A percentile compares a stretch with the other conserved stretches of the same genome.
Conservation (phyloP, 2,797 vertebrate genomes). For the Schizothorax lantsangensis region DNA sequence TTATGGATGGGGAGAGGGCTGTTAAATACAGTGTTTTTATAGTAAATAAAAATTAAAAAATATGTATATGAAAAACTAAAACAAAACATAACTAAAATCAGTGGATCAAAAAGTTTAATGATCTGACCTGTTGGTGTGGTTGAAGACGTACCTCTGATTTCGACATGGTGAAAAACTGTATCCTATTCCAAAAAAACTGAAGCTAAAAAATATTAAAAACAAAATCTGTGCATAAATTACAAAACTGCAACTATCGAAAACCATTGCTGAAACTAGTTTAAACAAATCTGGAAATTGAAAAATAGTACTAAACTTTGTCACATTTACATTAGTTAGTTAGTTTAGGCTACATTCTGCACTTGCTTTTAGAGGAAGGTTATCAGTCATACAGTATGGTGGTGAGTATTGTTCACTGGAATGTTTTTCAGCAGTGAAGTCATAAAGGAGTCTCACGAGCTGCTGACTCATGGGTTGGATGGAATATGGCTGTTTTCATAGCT, state of each 20-base stretch:
- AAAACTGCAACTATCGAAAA: neutral
- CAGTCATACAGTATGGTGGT: neutral
- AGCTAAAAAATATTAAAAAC: no score
- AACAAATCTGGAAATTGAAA: neutral
- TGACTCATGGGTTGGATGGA: conserved; percentile 34
- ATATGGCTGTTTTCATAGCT: conserved; percentile 38
- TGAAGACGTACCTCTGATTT: neutral
- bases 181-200: neutral
- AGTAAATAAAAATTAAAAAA: neutral
- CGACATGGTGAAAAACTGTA: no score
- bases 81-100: neutral
- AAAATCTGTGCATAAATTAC: neutral
- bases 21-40: neutral
- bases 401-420: neutral
- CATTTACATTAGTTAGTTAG: neutral
- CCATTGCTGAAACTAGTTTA: neutral
- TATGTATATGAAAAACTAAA: neutral
- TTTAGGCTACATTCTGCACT: neutral
- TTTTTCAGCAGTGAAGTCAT: conserved; percentile 2
- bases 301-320: neutral
- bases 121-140: neutral
- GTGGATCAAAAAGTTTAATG: neutral
- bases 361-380: neutral
- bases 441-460: neutral
- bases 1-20: neutral